A percentile compares a stretch with the other conserved stretches of the same genome.
Evolutionary conservation across 2,797 vertebrate species (phyloP).

Genomic region (Psittacula derbiana): DNA sequence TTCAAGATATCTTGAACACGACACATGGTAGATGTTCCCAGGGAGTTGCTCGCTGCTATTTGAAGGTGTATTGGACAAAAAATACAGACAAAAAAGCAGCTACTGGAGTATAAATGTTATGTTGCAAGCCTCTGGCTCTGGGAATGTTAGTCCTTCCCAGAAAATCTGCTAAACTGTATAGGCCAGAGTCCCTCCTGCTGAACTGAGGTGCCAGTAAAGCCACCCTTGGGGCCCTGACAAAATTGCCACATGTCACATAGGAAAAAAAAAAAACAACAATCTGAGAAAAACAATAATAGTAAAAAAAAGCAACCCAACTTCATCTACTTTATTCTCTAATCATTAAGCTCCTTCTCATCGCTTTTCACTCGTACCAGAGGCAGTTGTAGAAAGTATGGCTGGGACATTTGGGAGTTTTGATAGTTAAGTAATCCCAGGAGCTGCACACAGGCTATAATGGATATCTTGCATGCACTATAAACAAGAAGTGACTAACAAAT

Average conservation of each 20-base stretch:
- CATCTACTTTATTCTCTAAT: background rate
- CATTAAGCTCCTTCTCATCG: background rate
- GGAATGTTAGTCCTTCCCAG: background rate
- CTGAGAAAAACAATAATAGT: background rate
- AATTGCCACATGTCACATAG: background rate
- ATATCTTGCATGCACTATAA: background rate
- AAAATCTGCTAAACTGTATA: background rate
- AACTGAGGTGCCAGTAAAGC: background rate
- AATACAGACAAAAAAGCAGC: background rate
- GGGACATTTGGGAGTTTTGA: background rate
- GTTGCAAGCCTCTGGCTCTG: background rate
- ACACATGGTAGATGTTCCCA: background rate
- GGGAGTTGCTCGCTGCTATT: background rate
- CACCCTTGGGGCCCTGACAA: background rate
- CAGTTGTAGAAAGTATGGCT: background rate
- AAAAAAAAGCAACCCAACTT: background rate
- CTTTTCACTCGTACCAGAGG: background rate
- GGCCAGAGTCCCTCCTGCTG: background rate
- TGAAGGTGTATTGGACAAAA: background rate
- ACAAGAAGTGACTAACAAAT: background rate
- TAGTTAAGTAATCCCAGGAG: background rate
- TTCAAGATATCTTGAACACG: background rate
- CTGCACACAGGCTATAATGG: background rate
- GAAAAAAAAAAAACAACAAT: background rate
- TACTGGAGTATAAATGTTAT: background rate